A percentile compares a stretch with the other conserved stretches of the same genome.
phyloP scores from a whole-genome alignment of 2,797 vertebrate species.

The Sebastes kiyomatsui region DNA sequence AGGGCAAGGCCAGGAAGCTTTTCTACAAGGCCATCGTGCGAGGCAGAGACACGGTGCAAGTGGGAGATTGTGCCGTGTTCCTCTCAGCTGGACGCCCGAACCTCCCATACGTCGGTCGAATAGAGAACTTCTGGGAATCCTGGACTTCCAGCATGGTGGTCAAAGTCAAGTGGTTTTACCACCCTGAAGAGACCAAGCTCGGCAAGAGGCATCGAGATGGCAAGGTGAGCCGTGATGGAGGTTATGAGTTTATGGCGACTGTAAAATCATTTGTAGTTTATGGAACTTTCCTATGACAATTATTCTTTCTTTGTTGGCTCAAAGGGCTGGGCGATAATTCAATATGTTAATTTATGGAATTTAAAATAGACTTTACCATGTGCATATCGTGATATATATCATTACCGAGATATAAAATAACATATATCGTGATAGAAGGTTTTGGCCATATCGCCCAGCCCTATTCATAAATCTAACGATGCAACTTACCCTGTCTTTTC shows the following conservation, averaged over 20 bases:
- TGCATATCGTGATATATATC: background rate
- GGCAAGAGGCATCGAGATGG: slow-evolving; percentile 94
- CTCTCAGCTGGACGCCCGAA: slow-evolving; percentile 94
- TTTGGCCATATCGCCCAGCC: background rate
- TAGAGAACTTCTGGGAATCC: slow-evolving; percentile 98
- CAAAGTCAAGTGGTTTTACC: slow-evolving; percentile 99
- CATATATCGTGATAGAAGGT: fast-evolving
- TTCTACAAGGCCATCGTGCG: slow-evolving; percentile 97
- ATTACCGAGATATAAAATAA: background rate
- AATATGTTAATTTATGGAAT: too few relatives aligned
- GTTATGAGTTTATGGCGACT: background rate
- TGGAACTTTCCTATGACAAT: background rate
- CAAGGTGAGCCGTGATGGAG: slow-evolving; percentile 67
- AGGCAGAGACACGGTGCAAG: slow-evolving; percentile 91
- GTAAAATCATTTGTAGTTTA: background rate
- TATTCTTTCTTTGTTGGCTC: background rate
- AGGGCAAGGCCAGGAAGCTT: slow-evolving; percentile 95
- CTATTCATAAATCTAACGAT: background rate
- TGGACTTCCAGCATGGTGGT: slow-evolving; percentile 99
- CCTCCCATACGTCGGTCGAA: slow-evolving; percentile 95
- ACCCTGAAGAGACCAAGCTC: slow-evolving; percentile 96
- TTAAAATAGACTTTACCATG: background rate
- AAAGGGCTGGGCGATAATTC: too few relatives aligned
- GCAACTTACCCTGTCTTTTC: slow-evolving; percentile 1
- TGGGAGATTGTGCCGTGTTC: slow-evolving; percentile 97